phyloP scores from a whole-genome alignment of 2,113 vertebrate species.

The Paralichthys olivaceus region DNA sequence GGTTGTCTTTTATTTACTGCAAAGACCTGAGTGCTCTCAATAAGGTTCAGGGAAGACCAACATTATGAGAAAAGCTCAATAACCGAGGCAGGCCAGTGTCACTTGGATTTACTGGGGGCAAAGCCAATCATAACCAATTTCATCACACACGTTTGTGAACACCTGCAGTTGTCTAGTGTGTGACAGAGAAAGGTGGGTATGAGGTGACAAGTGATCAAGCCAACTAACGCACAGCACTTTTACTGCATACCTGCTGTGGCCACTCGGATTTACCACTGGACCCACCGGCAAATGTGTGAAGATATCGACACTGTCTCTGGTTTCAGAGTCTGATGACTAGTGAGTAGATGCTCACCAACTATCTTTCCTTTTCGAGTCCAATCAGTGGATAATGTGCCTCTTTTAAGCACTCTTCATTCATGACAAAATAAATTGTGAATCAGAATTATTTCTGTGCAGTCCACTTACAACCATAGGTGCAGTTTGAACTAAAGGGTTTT shows the following conservation, averaged over 20 bases:
- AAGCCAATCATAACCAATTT: conserved; percentile 68
- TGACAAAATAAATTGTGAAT: too few species aligned
- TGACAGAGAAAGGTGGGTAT: background rate
- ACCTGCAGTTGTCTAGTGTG: background rate
- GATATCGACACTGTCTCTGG: too few species aligned
- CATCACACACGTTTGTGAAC: conserved; percentile 43
- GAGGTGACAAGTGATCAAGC: background rate
- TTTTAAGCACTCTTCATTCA: too few species aligned
- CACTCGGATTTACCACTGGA: background rate
- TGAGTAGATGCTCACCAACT: too few species aligned
- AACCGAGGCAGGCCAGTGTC: conserved; percentile 56
- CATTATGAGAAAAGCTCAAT: conserved; percentile 80
- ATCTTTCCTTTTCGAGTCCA: too few species aligned
- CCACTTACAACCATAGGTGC: too few species aligned
- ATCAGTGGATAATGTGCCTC: too few species aligned
- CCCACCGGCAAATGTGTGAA: background rate
- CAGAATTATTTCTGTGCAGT: too few species aligned
- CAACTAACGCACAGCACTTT: background rate
- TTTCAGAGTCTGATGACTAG: too few species aligned
- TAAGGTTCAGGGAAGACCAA: conserved; percentile 76
- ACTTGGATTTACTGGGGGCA: conserved; percentile 72
- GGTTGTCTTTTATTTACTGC: conserved; percentile 75
- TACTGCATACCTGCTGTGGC: background rate
- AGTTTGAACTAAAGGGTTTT: too few species aligned
- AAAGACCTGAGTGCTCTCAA: conserved; percentile 70